Evolutionary conservation across 1,140 invertebrate species (phyloP), one percentile per base, ranked within the genome.

Genomic region (Solenopsis fugax): DNA sequence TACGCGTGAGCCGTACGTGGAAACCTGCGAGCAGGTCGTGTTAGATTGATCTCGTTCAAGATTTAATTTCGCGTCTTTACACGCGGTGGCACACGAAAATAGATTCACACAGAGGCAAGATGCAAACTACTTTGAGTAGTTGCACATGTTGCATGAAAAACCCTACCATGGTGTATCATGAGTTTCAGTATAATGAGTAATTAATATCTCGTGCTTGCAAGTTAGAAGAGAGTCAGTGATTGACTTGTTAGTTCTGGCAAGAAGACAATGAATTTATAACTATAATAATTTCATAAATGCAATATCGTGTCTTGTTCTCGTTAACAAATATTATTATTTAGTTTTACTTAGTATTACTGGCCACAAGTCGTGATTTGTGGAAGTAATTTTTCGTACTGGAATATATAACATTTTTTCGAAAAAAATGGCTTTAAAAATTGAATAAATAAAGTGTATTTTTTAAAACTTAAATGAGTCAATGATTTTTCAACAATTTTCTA

Each of bases 1-100:
- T 73, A 48, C 18, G 41, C 45, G 13, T 62, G 50, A 29, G 12
- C 34, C 69, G 13, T 45, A 81, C 10, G 2, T 71, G 37, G 2
- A 18, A 48, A 34, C 10, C 24, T 34, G 67, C 18, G 65, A 21
- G 41, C 52, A 34, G 16, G 72, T 16, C 54, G 37, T 16, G 41
- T 52, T 67, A 21, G 18, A 48, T 29, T 13, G 21, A 16, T 50
- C 21, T 69, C 7, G 21, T 69, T n/a, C 41, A 13, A 24, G n/a
- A 73, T 84, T 84, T 48, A 60, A 84, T 84, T 75, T 81, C 21
- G 21, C 24, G 7, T 56, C 7, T 54, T 81, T 41, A 41, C 34
- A 52, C 9, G 6, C 9, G 6, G 9, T 34, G 29, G 18, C 29
- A 50, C 45, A 69, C 6, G 13, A 21, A 1, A 50, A n/a, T n/a